Percentiles rank a stretch among this genome's conserved stretches.
phyloP scores from a whole-genome alignment of 2,888 invertebrate genomes.

The Leptinotarsa haldemani region DNA sequence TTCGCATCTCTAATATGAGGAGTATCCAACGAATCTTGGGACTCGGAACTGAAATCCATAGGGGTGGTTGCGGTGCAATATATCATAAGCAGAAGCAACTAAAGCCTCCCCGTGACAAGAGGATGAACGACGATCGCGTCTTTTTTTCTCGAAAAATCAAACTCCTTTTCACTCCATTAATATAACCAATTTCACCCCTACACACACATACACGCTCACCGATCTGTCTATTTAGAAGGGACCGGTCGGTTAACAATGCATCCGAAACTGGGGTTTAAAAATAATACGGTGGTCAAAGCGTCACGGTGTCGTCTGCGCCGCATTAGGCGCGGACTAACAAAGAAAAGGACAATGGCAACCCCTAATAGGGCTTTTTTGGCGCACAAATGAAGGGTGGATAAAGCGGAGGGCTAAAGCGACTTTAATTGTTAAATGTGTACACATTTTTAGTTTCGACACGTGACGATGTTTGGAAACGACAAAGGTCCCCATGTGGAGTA shows the following conservation, averaged over 20 bases:
- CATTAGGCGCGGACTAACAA: conserved; percentile 49
- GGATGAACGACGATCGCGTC: conserved; percentile 36
- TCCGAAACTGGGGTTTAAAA: conserved; percentile 51
- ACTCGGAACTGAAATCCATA: background rate
- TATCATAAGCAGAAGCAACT: conserved; percentile 11
- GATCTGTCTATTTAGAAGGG: conserved; percentile 45
- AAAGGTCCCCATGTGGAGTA: conserved; percentile 37
- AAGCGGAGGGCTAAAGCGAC: conserved; percentile 56
- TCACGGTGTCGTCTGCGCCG: conserved; percentile 51
- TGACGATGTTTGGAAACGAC: conserved; percentile 53
- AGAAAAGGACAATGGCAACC: conserved; percentile 49
- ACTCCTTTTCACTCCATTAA: conserved; percentile 40
- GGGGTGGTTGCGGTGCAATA: background rate
- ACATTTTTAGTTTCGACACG: conserved; percentile 56
- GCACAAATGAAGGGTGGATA: conserved; percentile 50
- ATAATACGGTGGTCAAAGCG: conserved; percentile 54
- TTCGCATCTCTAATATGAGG: background rate
- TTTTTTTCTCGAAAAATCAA: conserved; percentile 40
- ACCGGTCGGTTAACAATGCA: conserved; percentile 46
- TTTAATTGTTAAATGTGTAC: conserved; percentile 58
- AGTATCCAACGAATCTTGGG: background rate
- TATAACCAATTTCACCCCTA: conserved; percentile 42
- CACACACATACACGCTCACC: conserved; percentile 30
- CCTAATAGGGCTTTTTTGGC: conserved; percentile 49
- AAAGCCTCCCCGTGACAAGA: conserved; percentile 20